Evolutionary conservation across 92 coral and sea anemone species (phyloP).

Genomic region (Heliopora coerulea): DNA sequence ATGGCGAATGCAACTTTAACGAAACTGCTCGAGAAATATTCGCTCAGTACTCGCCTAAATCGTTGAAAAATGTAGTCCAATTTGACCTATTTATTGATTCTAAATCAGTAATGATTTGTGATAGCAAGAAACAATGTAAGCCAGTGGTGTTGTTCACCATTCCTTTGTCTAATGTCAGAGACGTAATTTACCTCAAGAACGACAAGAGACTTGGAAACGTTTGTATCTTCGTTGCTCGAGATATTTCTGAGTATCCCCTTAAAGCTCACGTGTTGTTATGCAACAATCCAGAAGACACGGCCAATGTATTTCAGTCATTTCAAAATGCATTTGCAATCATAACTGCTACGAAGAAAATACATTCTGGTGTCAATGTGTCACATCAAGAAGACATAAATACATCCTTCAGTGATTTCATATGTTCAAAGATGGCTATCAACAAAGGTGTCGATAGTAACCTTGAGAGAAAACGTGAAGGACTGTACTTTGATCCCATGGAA

Average conservation of each 20-base stretch:
- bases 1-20: constrained; percentile 9
- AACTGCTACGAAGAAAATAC: too few relatives aligned
- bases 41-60: background rate
- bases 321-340: background rate
- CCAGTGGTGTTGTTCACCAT: background rate
- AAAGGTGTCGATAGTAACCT: too few relatives aligned
- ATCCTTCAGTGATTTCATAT: too few relatives aligned
- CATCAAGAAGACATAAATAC: too few relatives aligned
- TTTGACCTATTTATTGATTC: constrained; percentile 16
- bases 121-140: background rate
- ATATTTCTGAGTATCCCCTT: background rate
- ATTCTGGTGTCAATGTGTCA: too few relatives aligned
- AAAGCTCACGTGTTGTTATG: constrained; percentile 24
- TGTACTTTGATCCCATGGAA: too few relatives aligned
- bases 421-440: too few relatives aligned
- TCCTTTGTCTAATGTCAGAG: constrained; percentile 8
- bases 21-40: background rate
- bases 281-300: background rate
- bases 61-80: background rate
- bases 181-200: constrained; percentile 6
- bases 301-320: constrained; percentile 1
- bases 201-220: background rate
- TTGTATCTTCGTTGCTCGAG: constrained; percentile 15
- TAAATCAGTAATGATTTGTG: background rate
- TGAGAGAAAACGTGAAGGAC: too few relatives aligned